Evolutionary conservation across 2,797 vertebrate species (phyloP).

Genomic region (Sciurus carolinensis): DNA sequence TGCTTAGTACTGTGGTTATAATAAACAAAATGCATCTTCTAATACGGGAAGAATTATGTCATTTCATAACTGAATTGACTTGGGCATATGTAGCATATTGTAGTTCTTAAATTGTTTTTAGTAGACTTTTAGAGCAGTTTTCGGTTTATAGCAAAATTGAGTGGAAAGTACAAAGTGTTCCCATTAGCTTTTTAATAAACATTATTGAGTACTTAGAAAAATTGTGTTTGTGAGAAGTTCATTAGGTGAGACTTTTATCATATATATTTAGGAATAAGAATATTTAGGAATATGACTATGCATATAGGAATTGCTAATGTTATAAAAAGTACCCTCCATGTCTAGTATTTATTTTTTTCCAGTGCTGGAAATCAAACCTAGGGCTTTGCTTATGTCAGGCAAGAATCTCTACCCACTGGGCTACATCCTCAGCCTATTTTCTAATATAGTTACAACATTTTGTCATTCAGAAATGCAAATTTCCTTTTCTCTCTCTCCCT

Average conservation of each 20-base stretch:
- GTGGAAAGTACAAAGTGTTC: conserved; percentile 1
- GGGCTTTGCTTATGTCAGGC: not conserved
- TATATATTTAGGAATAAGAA: conserved; percentile 63
- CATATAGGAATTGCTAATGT: conserved; percentile 54
- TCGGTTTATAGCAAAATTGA: conserved; percentile 21
- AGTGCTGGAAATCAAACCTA: not conserved
- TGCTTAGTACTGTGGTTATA: not conserved
- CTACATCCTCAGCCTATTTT: not conserved
- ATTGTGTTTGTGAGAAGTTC: conserved; percentile 38
- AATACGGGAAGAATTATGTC: conserved; percentile 29
- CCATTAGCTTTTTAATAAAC: conserved; percentile 38
- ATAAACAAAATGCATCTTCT: conserved; percentile 46
- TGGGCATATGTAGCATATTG: conserved; percentile 46
- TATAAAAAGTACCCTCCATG: conserved; percentile 50
- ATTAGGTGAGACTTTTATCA: conserved; percentile 35
- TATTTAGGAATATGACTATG: not conserved
- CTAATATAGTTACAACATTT: conserved; percentile 60
- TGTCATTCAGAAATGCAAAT: conserved; percentile 60
- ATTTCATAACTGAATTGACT: conserved; percentile 29
- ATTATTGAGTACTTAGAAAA: conserved; percentile 30
- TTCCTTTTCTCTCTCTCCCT: not conserved
- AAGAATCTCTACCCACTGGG: not conserved
- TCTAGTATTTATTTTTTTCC: not conserved
- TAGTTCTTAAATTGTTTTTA: conserved; percentile 36
- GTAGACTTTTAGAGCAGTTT: conserved; percentile 15